Conservation (phyloP, 2,888 invertebrate species). For the Campoplex nolae region DNA sequence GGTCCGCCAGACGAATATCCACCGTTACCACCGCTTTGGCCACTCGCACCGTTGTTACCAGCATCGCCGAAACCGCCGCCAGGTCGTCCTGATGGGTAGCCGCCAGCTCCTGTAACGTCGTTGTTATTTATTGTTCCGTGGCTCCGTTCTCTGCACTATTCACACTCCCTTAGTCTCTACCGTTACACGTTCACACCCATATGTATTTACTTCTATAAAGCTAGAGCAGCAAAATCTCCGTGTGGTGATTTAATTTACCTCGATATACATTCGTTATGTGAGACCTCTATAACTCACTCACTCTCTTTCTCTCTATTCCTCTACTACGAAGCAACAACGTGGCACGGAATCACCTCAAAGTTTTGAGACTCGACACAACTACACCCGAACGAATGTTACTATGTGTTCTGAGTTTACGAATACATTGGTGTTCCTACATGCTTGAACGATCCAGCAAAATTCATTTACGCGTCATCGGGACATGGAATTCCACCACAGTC, state of each 20-base stretch:
- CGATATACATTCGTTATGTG: constrained; percentile 67
- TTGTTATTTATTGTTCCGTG: constrained; percentile 65
- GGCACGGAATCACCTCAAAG: constrained; percentile 40
- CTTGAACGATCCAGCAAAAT: constrained; percentile 28
- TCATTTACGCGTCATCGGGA: constrained; percentile 18
- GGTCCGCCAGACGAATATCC: constrained; percentile 81
- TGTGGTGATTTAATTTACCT: constrained; percentile 65
- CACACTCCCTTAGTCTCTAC: constrained; percentile 20
- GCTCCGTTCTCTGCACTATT: constrained; percentile 44
- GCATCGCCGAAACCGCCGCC: constrained; percentile 65
- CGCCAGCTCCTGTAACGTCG: constrained; percentile 64
- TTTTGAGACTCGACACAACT: constrained; percentile 45
- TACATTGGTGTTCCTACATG: constrained; percentile 26
- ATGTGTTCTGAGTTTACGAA: constrained; percentile 10
- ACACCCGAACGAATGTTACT: not conserved
- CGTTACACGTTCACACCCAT: not conserved
- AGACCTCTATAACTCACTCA: constrained; percentile 63
- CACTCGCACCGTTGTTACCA: constrained; percentile 54
- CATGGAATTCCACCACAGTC: constrained; percentile 5
- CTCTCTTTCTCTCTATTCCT: constrained; percentile 26
- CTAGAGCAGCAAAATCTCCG: constrained; percentile 25
- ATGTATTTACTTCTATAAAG: constrained; percentile 21
- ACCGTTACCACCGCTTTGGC: constrained; percentile 70
- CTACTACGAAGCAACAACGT: not conserved
- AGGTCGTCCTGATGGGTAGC: constrained; percentile 75